phyloP scores from a whole-genome alignment of 1,140 invertebrate genomes.

The Colletes gigas region DNA sequence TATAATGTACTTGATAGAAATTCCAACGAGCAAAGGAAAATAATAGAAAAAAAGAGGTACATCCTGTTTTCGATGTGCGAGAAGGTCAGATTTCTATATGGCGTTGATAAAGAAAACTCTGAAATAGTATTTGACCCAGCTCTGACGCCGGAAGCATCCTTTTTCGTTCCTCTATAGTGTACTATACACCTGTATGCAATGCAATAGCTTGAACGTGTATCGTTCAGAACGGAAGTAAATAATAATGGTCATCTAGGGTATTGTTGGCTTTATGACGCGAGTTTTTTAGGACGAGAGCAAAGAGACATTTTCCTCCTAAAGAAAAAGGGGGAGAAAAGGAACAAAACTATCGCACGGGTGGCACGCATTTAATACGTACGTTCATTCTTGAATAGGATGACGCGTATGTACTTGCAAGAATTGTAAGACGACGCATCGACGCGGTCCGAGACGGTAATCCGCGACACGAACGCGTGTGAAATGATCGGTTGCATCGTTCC shows the following conservation, averaged over 20 bases:
- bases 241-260: slow-evolving; percentile 10
- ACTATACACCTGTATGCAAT: neutral
- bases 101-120: neutral
- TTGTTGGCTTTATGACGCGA: slow-evolving; percentile 1
- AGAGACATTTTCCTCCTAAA: slow-evolving; percentile 8
- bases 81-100: neutral
- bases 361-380: neutral
- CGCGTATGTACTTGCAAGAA: slow-evolving; percentile 29
- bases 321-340: neutral
- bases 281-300: slow-evolving; percentile 5
- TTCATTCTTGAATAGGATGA: neutral
- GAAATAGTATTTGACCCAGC: slow-evolving; percentile 54
- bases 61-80: neutral
- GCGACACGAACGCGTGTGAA: slow-evolving; percentile 40
- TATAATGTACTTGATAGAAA: slow-evolving; percentile 13
- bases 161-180: slow-evolving; percentile 1
- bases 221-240: slow-evolving; percentile 22
- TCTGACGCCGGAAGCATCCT: slow-evolving; percentile 31
- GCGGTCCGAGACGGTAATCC: slow-evolving; percentile 47
- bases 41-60: neutral
- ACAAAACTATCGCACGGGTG: slow-evolving; percentile 10
- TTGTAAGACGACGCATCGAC: slow-evolving; percentile 68
- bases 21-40: neutral
- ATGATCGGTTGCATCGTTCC: slow-evolving; percentile 8
- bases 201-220: neutral